Evolutionary conservation across 2,113 vertebrate genomes (phyloP).

Genomic region (Lipophrys pholis): DNA sequence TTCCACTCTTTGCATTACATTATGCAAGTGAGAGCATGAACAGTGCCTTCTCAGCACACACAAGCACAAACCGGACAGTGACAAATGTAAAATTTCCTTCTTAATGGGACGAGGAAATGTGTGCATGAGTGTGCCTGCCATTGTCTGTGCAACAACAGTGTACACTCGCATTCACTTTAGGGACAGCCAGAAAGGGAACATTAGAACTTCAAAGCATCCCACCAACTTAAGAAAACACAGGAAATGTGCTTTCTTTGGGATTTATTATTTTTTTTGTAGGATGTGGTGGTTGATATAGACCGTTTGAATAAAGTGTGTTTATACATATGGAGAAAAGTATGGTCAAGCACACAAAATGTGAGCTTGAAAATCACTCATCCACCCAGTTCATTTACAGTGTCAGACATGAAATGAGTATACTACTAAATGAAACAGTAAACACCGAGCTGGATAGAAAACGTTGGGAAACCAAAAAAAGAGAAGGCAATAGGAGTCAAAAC

Average conservation of each 20-base stretch:
- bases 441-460: too few relatives aligned
- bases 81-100: conserved; percentile 72
- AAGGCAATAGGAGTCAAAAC: too few relatives aligned
- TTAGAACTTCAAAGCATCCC: conserved; percentile 31
- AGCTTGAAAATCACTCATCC: background rate
- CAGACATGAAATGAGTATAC: too few relatives aligned
- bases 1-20: conserved; percentile 29
- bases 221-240: conserved; percentile 21
- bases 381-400: too few relatives aligned
- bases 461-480: too few relatives aligned
- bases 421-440: too few relatives aligned
- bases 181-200: conserved; percentile 7
- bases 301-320: background rate
- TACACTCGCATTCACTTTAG: conserved; percentile 8
- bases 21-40: conserved; percentile 1
- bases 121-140: conserved; percentile 21
- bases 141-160: conserved; percentile 21
- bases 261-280: background rate
- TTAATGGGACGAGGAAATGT: conserved; percentile 29
- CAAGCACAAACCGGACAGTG: conserved; percentile 30
- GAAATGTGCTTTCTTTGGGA: conserved; percentile 22
- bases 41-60: background rate
- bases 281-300: conserved; percentile 6
- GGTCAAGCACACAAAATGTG: background rate
- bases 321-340: background rate